phyloP scores from a whole-genome alignment of 2,888 invertebrate genomes.

The Hypomecis punctinalis region DNA sequence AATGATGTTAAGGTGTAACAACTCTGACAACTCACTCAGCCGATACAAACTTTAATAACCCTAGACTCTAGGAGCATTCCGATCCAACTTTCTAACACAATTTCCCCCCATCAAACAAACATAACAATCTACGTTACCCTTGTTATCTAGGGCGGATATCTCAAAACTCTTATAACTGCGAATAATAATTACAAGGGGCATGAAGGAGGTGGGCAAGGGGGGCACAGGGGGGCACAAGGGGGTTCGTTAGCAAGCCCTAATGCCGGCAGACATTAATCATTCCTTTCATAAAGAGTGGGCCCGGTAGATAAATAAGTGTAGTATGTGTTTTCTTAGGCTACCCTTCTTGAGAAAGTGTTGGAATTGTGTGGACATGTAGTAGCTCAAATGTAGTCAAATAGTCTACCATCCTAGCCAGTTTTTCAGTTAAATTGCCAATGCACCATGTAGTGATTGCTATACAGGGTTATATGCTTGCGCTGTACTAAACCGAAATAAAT shows the following conservation, averaged over 20 bases:
- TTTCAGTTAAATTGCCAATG: too few relatives aligned
- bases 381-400: too few relatives aligned
- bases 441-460: too few relatives aligned
- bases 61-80: not conserved
- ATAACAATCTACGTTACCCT: conserved; percentile 25
- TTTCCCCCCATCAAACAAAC: conserved; percentile 11
- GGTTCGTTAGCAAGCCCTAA: conserved; percentile 81
- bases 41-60: too few relatives aligned
- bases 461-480: too few relatives aligned
- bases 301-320: conserved; percentile 84
- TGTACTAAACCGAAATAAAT: too few relatives aligned
- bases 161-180: conserved; percentile 82
- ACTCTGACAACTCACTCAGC: not conserved
- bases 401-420: too few relatives aligned
- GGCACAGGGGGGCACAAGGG: conserved; percentile 21
- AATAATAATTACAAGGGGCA: conserved; percentile 75
- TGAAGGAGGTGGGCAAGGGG: conserved; percentile 26
- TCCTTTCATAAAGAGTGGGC: conserved; percentile 85
- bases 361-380: conserved; percentile 60
- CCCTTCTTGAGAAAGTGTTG: conserved; percentile 72
- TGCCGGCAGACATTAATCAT: conserved; percentile 85
- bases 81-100: not conserved
- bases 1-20: too few relatives aligned
- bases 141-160: conserved; percentile 52
- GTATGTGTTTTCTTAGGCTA: conserved; percentile 85